Evolutionary conservation across 2,113 vertebrate species (phyloP).

Genomic region (Psammodynastes pulverulentus): DNA sequence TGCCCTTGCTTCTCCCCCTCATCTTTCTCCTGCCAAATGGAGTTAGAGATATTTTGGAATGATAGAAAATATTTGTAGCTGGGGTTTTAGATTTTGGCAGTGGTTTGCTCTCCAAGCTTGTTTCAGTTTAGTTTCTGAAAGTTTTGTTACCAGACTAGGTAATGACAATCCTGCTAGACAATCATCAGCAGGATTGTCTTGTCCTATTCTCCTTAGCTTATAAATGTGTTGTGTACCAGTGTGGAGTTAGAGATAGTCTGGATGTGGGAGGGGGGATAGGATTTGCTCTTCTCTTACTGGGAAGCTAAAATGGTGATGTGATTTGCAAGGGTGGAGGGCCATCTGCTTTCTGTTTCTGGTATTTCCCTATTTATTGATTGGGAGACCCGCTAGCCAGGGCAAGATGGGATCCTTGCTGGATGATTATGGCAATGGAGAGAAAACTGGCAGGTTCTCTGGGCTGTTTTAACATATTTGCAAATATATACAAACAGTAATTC

Average conservation of each 20-base stretch:
- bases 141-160: no score
- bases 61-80: no score
- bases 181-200: no score
- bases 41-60: no score
- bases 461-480: background rate
- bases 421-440: background rate
- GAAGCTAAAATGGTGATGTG: background rate
- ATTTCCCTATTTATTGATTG: background rate
- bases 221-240: no score
- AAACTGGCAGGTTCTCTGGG: background rate
- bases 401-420: background rate
- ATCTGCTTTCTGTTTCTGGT: background rate
- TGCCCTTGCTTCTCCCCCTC: background rate
- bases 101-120: no score
- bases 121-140: no score
- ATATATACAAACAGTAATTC: background rate
- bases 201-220: no score
- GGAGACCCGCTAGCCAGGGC: background rate
- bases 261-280: no score
- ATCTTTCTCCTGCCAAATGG: background rate
- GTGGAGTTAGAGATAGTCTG: background rate
- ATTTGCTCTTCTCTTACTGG: background rate
- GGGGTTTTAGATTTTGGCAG: no score
- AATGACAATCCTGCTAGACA: no score
- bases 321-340: background rate